Conservation (phyloP, 2,797 vertebrate species). For the Phylloscopus collybita region DNA sequence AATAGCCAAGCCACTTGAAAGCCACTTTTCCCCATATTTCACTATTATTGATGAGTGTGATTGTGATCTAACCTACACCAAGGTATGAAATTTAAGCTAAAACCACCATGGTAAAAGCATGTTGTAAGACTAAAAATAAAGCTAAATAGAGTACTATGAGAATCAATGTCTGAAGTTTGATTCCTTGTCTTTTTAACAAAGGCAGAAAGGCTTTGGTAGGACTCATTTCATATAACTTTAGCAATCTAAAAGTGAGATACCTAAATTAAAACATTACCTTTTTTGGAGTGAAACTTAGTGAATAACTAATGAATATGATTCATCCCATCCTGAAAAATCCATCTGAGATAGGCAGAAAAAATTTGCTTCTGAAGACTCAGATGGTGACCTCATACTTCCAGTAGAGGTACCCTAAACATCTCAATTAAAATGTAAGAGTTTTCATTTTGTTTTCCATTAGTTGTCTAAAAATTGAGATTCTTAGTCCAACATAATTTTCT, state of each 20-base stretch:
- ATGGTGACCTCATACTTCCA: background rate
- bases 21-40: background rate
- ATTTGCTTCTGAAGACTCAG: background rate
- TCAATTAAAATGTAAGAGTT: background rate
- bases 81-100: background rate
- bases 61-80: background rate
- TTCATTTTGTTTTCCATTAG: background rate
- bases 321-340: accelerated
- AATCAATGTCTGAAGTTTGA: background rate
- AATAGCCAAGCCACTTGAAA: background rate
- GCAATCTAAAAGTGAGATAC: background rate
- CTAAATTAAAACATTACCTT: background rate
- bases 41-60: background rate
- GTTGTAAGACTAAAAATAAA: background rate
- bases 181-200: background rate
- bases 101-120: background rate
- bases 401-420: background rate
- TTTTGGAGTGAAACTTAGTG: background rate
- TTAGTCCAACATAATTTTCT: background rate
- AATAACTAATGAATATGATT: background rate
- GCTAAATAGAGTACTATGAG: background rate
- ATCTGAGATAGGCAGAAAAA: background rate
- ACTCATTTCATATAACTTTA: background rate
- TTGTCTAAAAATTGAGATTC: background rate
- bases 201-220: background rate